Conservation (phyloP, 2,113 vertebrate genomes). For the Colinus virginianus region DNA sequence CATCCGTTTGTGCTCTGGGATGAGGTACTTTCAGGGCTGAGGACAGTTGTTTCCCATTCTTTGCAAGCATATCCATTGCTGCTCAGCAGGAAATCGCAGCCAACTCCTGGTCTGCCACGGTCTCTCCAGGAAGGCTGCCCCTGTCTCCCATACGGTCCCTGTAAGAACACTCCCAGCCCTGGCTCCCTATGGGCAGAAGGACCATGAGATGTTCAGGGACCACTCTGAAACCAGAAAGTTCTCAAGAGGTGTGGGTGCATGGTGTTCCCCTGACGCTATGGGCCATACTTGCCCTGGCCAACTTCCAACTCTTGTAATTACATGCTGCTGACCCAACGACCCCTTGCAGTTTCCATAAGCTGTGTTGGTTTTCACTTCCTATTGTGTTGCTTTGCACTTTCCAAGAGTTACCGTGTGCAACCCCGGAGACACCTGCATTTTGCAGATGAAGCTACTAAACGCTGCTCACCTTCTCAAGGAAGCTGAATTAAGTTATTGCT, state of each 20-base stretch:
- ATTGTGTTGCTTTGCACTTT: slow-evolving; percentile 44
- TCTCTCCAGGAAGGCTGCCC: neutral
- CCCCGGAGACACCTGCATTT: slow-evolving; percentile 8
- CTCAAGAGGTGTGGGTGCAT: neutral
- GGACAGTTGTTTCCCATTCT: neutral
- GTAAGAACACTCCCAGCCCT: neutral
- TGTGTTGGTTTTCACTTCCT: slow-evolving; percentile 58
- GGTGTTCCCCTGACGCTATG: neutral
- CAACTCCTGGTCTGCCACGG: accelerated
- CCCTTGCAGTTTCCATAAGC: slow-evolving; percentile 49
- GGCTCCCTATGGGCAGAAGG: neutral
- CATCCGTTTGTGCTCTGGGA: neutral
- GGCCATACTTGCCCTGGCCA: neutral
- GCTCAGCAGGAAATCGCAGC: accelerated
- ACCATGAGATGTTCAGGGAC: neutral
- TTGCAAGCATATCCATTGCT: accelerated
- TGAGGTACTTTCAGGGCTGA: neutral
- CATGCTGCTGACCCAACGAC: slow-evolving; percentile 39
- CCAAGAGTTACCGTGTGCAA: slow-evolving; percentile 1
- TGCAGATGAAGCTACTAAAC: neutral
- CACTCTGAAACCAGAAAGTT: neutral
- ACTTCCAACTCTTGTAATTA: slow-evolving; percentile 61
- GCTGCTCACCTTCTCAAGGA: neutral
- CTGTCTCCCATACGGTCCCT: accelerated
- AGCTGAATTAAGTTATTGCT: neutral